Percentiles rank a stretch among this genome's conserved stretches.
These are phyloP conservation scores for Sesia apiformis DNA, from an alignment of 2,888 invertebrate species.

Conservation along the genomic window DNA sequence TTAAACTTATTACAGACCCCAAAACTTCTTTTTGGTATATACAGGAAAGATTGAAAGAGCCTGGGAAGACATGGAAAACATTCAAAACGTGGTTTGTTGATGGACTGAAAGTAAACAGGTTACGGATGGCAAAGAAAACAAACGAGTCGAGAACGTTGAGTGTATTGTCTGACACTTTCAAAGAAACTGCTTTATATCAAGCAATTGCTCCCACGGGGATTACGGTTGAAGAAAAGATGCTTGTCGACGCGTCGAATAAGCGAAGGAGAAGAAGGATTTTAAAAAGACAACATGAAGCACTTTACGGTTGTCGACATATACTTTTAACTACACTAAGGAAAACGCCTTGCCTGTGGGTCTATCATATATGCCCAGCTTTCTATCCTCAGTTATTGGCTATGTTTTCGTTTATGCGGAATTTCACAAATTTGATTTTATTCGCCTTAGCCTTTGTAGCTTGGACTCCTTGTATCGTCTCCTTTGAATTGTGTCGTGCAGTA, in stretches of 20 bases:
- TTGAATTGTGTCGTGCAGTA: conserved; percentile 29
- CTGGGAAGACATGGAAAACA: conserved; percentile 14
- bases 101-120: conserved; percentile 22
- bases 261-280: conserved; percentile 19
- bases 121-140: conserved; percentile 21
- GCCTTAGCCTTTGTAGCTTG: conserved; percentile 30
- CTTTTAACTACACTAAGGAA: conserved; percentile 32
- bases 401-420: conserved; percentile 19
- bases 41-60: conserved; percentile 16
- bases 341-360: conserved; percentile 42
- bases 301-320: conserved; percentile 26
- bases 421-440: conserved; percentile 26
- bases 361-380: conserved; percentile 35
- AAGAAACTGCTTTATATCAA: conserved; percentile 20
- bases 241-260: conserved; percentile 12
- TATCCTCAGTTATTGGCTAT: conserved; percentile 38
- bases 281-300: conserved; percentile 21
- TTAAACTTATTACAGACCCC: conserved; percentile 20
- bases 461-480: conserved; percentile 37
- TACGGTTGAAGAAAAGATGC: conserved; percentile 20
- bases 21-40: conserved; percentile 17
- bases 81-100: conserved; percentile 14
- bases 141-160: conserved; percentile 24
- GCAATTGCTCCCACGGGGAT: conserved; percentile 24
- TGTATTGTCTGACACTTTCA: conserved; percentile 25